phyloP scores from a whole-genome alignment of 2,888 invertebrate genomes.

The Nasonia oneida region DNA sequence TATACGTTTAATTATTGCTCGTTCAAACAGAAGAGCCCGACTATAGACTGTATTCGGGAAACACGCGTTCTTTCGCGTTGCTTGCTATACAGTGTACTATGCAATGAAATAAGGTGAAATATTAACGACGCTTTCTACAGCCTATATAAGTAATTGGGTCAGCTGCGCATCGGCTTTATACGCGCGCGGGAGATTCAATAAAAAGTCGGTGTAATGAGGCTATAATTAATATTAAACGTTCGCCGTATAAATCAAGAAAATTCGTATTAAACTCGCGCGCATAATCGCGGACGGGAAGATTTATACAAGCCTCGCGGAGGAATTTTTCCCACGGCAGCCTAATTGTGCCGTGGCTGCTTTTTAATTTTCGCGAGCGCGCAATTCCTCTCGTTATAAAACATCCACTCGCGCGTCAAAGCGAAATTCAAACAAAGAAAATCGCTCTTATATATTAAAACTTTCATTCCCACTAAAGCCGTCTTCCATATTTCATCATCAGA shows the following conservation, averaged over 20 bases:
- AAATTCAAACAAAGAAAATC: neutral
- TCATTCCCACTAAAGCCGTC: neutral
- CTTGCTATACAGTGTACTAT: neutral
- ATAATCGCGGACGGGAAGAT: no score
- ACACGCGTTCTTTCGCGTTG: neutral
- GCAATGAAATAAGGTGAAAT: conserved; percentile 2
- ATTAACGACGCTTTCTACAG: neutral
- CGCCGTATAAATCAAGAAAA: neutral
- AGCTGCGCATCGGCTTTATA: conserved; percentile 10
- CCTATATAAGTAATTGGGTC: conserved; percentile 35
- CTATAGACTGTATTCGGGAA: neutral
- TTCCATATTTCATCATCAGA: conserved; percentile 1
- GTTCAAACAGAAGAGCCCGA: neutral
- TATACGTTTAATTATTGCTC: neutral
- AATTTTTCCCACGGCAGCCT: no score
- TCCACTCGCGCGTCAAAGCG: neutral
- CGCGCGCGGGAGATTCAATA: neutral
- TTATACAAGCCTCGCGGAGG: no score
- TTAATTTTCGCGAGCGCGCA: neutral
- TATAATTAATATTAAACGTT: conserved; percentile 22
- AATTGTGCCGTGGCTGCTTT: neutral
- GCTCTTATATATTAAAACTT: neutral
- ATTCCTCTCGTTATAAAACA: neutral
- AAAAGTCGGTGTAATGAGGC: conserved; percentile 12
- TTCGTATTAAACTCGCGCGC: neutral